Evolutionary conservation across 2,797 vertebrate genomes (phyloP), one percentile per base, ranked within the genome.

Genomic region (Tachyglossus aculeatus): DNA sequence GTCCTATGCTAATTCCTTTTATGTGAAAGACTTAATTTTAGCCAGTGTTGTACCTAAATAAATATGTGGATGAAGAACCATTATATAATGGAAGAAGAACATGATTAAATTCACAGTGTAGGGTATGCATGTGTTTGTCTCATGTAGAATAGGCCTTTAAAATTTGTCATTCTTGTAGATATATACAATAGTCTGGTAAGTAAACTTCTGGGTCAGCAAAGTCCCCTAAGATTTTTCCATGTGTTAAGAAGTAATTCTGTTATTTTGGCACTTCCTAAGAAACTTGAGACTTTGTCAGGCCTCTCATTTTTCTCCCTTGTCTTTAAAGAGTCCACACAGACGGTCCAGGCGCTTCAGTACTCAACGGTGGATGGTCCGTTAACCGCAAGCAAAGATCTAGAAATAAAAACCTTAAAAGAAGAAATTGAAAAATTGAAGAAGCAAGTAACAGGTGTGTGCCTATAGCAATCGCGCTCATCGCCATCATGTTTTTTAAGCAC

Each of bases 371-470:
- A 96, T 62, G 93, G 93, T 6, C 95, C 95, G 10, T 62, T 92
- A 75, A 92, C 84, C 67, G 77, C 91, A 50, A 98, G 91, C 93
- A 98, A 95, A 90, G 98, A 99, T 89, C 90, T 95, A 83, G 98
- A 99, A 94, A 98, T 99, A 81, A 94, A 95, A 89, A 94, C 91
- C 77, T 93, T 99, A 77, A 98, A 96, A 90, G 96, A 94, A 52
- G 98, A 99, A 93, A 96, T 98, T 34, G 97, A 98, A 86, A 94
- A 94, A 70, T 90, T 99, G 67, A 98, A 95, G 92, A 97, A 97
- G 81, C 96, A 98, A 88, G 92, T 97, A 37, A 93, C 94, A 80
- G 96, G 96, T 98, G 89, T 85, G 78, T 79, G 64, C 65, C 3
- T 67, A 64, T 56, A 60, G 56, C 3, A n/a, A n/a, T n/a, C n/a